Conservation (phyloP, 2,113 vertebrate genomes). For the Clarias magur region DNA sequence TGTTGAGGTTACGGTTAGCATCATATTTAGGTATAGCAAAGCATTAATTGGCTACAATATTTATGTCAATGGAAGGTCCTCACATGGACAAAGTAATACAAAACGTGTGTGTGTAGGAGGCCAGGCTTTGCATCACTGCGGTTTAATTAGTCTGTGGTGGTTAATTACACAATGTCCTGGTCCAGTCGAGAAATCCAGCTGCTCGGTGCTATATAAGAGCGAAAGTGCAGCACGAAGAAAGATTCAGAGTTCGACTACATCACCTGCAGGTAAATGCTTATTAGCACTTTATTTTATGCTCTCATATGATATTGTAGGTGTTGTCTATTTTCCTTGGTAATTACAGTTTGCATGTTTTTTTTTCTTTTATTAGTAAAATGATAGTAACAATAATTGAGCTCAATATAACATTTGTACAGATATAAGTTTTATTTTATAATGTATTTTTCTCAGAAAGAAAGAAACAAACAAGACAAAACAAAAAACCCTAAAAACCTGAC, state of each 20-base stretch:
- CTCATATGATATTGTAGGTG: neutral
- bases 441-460: neutral
- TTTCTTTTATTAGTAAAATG: neutral
- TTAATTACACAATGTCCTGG: constrained; percentile 50
- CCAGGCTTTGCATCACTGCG: constrained; percentile 36
- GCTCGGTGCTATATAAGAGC: constrained; percentile 50
- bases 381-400: neutral
- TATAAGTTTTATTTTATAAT: neutral
- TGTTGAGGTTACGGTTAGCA: neutral
- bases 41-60: neutral
- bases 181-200: constrained; percentile 53
- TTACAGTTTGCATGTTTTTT: neutral
- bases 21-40: neutral
- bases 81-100: neutral
- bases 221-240: constrained; percentile 3
- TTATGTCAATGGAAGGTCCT: neutral
- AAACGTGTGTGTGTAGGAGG: constrained; percentile 40
- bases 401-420: neutral
- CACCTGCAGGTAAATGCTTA: constrained; percentile 33
- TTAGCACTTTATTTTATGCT: neutral
- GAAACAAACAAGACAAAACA: neutral
- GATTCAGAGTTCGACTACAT: neutral
- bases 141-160: constrained; percentile 51
- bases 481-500: neutral
- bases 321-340: neutral